phyloP scores from a whole-genome alignment of 2,888 invertebrate species.

The Meghimatium bilineatum region DNA sequence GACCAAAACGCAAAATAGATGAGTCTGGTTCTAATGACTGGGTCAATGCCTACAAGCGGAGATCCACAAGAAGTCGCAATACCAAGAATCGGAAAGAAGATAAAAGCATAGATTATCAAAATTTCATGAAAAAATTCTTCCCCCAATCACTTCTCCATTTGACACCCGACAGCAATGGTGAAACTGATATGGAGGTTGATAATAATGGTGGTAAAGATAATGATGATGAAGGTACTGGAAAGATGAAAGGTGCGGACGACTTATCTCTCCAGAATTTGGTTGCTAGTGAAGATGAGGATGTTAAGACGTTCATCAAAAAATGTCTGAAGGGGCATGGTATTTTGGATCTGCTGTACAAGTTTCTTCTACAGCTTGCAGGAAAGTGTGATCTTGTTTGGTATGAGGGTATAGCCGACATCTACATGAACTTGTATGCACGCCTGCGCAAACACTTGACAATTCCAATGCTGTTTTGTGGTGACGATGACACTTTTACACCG shows the following conservation, averaged over 20 bases:
- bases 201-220: neutral
- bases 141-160: slow-evolving; percentile 66
- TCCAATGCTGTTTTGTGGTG: slow-evolving; percentile 55
- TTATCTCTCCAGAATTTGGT: slow-evolving; percentile 29
- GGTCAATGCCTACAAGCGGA: slow-evolving; percentile 29
- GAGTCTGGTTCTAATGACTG: slow-evolving; percentile 53
- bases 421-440: slow-evolving; percentile 66
- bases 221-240: neutral
- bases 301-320: slow-evolving; percentile 61
- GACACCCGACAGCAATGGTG: neutral
- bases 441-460: slow-evolving; percentile 80
- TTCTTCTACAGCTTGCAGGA: slow-evolving; percentile 57
- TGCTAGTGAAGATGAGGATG: slow-evolving; percentile 60
- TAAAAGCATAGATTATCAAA: slow-evolving; percentile 73
- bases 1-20: slow-evolving; percentile 59
- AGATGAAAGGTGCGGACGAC: neutral
- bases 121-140: slow-evolving; percentile 74
- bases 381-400: slow-evolving; percentile 58
- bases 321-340: slow-evolving; percentile 69
- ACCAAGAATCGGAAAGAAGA: slow-evolving; percentile 70
- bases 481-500: slow-evolving; percentile 20
- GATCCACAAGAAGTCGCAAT: slow-evolving; percentile 62
- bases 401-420: slow-evolving; percentile 68
- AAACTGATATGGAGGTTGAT: neutral
- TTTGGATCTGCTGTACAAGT: slow-evolving; percentile 68